These are phyloP conservation scores for Diabrotica virgifera DNA, from an alignment of 1,140 invertebrate species.

Conservation along the genomic window DNA sequence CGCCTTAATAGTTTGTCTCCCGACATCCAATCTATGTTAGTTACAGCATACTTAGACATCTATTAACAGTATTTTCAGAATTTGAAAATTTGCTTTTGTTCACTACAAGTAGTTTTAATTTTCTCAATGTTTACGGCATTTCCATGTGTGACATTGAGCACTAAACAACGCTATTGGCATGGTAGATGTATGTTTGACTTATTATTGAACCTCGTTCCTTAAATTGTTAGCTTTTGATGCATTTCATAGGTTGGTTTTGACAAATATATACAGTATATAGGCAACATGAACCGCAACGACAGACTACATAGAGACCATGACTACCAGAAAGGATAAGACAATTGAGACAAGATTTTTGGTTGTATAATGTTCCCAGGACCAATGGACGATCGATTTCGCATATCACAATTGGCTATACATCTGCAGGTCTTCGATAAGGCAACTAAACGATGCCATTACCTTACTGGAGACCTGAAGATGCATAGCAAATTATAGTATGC, in stretches of 20 bases:
- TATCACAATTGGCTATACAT: too few relatives aligned
- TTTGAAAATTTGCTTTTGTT: slow-evolving; percentile 13
- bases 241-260: slow-evolving; percentile 9
- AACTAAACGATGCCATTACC: too few relatives aligned
- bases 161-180: slow-evolving; percentile 20
- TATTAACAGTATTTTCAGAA: slow-evolving; percentile 17
- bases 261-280: too few relatives aligned
- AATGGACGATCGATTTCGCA: too few relatives aligned
- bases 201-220: slow-evolving; percentile 16
- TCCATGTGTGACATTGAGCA: slow-evolving; percentile 16
- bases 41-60: slow-evolving; percentile 11
- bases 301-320: too few relatives aligned
- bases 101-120: slow-evolving; percentile 16
- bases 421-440: too few relatives aligned
- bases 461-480: too few relatives aligned
- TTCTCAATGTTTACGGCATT: slow-evolving; percentile 19
- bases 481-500: too few relatives aligned
- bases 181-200: slow-evolving; percentile 20
- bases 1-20: not conserved
- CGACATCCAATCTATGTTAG: slow-evolving; percentile 18
- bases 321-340: too few relatives aligned
- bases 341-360: too few relatives aligned
- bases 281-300: too few relatives aligned
- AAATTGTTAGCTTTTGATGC: slow-evolving; percentile 21
- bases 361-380: too few relatives aligned